Percentiles rank a stretch among this genome's conserved stretches.
Evolutionary conservation across 2,113 vertebrate species (phyloP).

Genomic region (human (Homo sapiens)): DNA sequence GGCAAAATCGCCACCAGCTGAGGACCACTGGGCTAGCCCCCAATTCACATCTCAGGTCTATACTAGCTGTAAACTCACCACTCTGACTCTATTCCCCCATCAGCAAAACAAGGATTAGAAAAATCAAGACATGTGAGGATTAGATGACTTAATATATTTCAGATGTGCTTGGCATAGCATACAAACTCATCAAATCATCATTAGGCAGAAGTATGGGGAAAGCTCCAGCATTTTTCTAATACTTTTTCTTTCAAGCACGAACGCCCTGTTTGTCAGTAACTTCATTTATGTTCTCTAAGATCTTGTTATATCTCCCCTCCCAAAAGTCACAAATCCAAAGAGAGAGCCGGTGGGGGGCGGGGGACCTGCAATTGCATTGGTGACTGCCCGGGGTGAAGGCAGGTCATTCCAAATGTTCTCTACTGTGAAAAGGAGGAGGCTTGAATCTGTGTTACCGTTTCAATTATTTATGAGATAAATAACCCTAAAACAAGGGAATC

Average conservation of each 20-base stretch:
- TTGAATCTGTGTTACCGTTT: not conserved
- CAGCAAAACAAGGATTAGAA: not conserved
- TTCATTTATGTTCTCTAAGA: not conserved
- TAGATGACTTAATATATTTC: not conserved
- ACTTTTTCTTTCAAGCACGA: not conserved
- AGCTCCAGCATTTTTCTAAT: not conserved
- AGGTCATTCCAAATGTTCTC: not conserved
- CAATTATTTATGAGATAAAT: not conserved
- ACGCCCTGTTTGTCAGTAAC: not conserved
- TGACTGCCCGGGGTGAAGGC: not conserved
- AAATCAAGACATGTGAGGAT: rapidly evolving
- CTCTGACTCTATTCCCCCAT: not conserved
- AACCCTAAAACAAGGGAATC: no score
- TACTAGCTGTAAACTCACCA: no score
- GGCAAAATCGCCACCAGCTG: not conserved
- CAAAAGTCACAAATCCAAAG: not conserved
- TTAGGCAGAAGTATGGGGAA: not conserved
- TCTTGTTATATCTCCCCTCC: not conserved
- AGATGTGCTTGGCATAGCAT: rapidly evolving
- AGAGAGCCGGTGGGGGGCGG: not conserved
- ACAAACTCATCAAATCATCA: not conserved
- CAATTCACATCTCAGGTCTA: not conserved
- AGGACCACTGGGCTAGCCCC: not conserved
- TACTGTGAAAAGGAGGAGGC: rapidly evolving
- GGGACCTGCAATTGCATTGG: not conserved